Base-by-base conservation (phyloP, 2,888 invertebrate species). In the Scelioninae gen. 1 region DNA sequence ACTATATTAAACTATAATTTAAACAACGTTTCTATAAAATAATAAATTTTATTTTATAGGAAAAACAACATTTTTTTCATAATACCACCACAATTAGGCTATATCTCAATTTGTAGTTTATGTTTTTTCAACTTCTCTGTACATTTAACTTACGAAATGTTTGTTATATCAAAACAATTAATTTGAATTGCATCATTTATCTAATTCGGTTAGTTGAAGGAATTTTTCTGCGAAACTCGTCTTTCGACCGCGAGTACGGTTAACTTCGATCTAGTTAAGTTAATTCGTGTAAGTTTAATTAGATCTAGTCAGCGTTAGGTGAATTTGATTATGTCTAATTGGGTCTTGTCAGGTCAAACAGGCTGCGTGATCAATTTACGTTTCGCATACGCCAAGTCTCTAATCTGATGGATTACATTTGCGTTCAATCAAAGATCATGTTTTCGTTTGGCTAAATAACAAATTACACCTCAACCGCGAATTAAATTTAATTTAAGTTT, bases 291-390 rank as follows among this genome's bases (percentile, higher is more conserved):
- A 74, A 65, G 38, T 65, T 65, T 65, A 58, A 76, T 76, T 76
- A 76, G 51, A 76, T 60, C 58, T 66, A 66, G 43, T 43, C 66
- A 43, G 31, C 16, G 45, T 65, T 43, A 68, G 68, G 45, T 69
- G 68, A 69, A 77, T 77, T 77, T 77, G 68, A 77, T 78, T 63
- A 69, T 15, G 43, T 31, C 53, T 58, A 60, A 76, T 76, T 66
- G 51, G 34, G 38, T 51, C 32, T 66, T 76, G 76, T 76, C 76
- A 60, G 76, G 76, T 60, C 51, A 60, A 66, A 31, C 58, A 31
- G 23, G 10, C 40, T 66, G 60, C 76, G 66, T 76, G 66, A 66
- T 76, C 43, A 66, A 66, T 76, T 66, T 76, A 43, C 65, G 47
- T 76, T 66, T 34, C 56, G 23, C 32, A 5, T 38, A 62, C 49